Evolutionary conservation across 2,888 invertebrate species (phyloP).

Genomic region (Hydrotaea cyrtoneurina): DNA sequence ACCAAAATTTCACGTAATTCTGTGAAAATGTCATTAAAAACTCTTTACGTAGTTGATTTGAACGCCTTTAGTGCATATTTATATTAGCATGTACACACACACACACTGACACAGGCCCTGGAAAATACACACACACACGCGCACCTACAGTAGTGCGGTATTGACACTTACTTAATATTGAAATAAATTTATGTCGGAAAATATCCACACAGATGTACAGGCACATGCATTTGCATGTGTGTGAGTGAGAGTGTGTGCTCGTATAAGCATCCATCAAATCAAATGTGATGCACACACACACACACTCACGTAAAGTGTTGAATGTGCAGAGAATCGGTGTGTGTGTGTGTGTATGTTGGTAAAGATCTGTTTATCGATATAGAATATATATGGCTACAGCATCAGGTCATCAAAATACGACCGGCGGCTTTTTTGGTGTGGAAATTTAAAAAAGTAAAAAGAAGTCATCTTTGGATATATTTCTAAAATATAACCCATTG

Average conservation of each 20-base stretch:
- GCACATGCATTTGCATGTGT: background rate
- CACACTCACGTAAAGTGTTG: background rate
- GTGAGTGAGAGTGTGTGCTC: slow-evolving; percentile 19
- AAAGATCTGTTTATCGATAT: too few relatives aligned
- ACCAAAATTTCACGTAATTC: slow-evolving; percentile 45
- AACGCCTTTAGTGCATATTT: background rate
- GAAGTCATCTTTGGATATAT: too few relatives aligned
- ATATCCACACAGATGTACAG: too few relatives aligned
- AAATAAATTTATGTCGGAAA: background rate
- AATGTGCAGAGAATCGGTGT: background rate
- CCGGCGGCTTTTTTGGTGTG: too few relatives aligned
- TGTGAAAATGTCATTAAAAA: slow-evolving; percentile 49
- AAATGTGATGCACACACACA: slow-evolving; percentile 12
- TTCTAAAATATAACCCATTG: too few relatives aligned
- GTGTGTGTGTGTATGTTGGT: slow-evolving; percentile 3
- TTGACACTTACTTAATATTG: background rate
- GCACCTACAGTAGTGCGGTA: background rate
- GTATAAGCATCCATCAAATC: slow-evolving; percentile 12
- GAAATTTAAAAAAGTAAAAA: too few relatives aligned
- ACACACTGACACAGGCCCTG: background rate
- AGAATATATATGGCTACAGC: too few relatives aligned
- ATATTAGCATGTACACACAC: background rate
- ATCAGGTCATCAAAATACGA: too few relatives aligned
- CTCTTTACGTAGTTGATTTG: slow-evolving; percentile 54
- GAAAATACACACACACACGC: background rate